Percentiles rank a stretch among this genome's conserved stretches.
phyloP scores from a whole-genome alignment of 1,140 invertebrate genomes.

The Choristoneura fumiferana region DNA sequence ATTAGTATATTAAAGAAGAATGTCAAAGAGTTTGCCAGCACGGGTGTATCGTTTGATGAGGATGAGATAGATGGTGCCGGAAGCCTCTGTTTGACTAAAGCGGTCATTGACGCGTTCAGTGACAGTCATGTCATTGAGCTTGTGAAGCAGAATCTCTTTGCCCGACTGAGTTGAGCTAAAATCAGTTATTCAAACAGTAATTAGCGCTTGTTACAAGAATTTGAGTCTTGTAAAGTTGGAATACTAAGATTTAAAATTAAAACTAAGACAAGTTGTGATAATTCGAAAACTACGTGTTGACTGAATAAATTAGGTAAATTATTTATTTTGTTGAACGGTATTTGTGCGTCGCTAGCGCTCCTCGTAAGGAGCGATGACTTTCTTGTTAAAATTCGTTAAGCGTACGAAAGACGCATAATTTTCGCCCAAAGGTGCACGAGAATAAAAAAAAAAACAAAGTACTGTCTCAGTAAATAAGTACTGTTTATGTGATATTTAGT shows the following conservation, averaged over 20 bases:
- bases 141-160: slow-evolving; percentile 65
- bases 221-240: no score
- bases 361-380: no score
- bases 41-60: slow-evolving; percentile 39
- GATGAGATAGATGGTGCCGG: slow-evolving; percentile 56
- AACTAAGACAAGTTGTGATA: neutral
- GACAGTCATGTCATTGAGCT: slow-evolving; percentile 62
- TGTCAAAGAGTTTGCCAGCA: slow-evolving; percentile 44
- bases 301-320: neutral
- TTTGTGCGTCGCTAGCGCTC: neutral
- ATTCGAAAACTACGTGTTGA: neutral
- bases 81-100: slow-evolving; percentile 60
- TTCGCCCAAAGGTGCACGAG: no score
- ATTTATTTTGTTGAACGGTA: slow-evolving; percentile 8
- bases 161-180: slow-evolving; percentile 39
- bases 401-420: no score
- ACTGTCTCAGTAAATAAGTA: no score
- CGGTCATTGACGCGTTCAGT: slow-evolving; percentile 62
- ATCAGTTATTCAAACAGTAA: no score
- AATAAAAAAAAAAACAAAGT: no score
- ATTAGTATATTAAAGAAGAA: slow-evolving; percentile 62
- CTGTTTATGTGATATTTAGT: no score
- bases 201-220: no score
- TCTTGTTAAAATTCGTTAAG: no score
- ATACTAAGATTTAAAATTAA: no score